Evolutionary conservation across 2,113 vertebrate species (phyloP).

Genomic region (Pelmatolapia mariae): DNA sequence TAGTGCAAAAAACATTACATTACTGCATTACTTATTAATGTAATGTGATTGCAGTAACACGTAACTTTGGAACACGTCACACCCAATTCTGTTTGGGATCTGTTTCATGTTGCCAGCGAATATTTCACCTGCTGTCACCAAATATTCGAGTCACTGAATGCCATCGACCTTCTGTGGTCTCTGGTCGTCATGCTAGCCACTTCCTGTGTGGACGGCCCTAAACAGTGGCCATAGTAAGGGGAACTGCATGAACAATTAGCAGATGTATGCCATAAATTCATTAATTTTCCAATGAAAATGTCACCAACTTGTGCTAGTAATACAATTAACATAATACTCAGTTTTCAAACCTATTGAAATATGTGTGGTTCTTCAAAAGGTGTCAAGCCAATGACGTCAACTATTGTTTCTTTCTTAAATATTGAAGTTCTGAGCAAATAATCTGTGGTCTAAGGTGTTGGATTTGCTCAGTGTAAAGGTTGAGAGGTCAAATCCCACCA

Average conservation of each 20-base stretch:
- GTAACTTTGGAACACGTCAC: background rate
- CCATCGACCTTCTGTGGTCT: background rate
- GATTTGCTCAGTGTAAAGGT: background rate
- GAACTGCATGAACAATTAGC: background rate
- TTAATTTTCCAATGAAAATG: background rate
- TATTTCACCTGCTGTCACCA: background rate
- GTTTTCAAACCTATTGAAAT: background rate
- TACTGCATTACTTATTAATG: background rate
- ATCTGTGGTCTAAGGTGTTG: background rate
- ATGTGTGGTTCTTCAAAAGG: background rate
- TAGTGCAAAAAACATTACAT: fast-evolving
- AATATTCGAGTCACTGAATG: background rate
- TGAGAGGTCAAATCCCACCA: background rate
- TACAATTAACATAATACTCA: background rate
- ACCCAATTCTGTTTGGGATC: background rate
- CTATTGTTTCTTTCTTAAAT: background rate
- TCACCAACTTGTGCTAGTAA: background rate
- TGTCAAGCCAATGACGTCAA: background rate
- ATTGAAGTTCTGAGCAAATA: background rate
- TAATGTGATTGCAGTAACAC: background rate
- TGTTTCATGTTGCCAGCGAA: background rate
- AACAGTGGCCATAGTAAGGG: background rate
- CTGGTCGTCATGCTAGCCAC: background rate
- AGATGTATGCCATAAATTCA: background rate
- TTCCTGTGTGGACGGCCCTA: background rate